These are phyloP conservation scores for Callipepla californica DNA, from an alignment of 2,113 vertebrate species.

Conservation along the genomic window DNA sequence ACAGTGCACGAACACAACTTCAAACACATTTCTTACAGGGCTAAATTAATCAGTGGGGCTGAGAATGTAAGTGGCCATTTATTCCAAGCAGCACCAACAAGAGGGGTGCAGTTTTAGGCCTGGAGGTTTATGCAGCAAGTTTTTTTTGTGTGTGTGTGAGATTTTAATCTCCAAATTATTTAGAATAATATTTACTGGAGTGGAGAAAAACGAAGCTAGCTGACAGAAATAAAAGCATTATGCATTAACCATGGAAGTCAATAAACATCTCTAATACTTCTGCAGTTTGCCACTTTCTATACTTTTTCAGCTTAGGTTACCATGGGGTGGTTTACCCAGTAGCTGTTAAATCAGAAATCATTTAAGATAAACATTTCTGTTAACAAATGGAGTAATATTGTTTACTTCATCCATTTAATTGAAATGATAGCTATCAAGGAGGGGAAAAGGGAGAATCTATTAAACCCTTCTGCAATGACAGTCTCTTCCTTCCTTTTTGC, in stretches of 20 bases:
- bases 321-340: neutral
- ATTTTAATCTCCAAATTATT: neutral
- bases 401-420: neutral
- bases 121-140: neutral
- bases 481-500: neutral
- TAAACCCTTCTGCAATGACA: neutral
- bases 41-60: neutral
- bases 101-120: neutral
- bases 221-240: neutral
- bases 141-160: neutral
- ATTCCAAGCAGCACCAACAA: neutral
- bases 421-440: neutral
- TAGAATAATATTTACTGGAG: neutral
- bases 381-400: neutral
- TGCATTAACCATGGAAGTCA: neutral
- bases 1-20: fast-evolving
- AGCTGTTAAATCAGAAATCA: neutral
- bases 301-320: neutral
- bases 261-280: neutral
- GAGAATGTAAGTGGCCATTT: neutral
- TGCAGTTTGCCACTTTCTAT: neutral
- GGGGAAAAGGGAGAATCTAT: neutral
- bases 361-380: neutral
- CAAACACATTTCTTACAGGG: neutral
- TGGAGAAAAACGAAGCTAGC: fast-evolving